Evolutionary conservation across 2,113 vertebrate species (phyloP), one percentile per base, ranked within the genome.

Genomic region (Hydropotes inermis): DNA sequence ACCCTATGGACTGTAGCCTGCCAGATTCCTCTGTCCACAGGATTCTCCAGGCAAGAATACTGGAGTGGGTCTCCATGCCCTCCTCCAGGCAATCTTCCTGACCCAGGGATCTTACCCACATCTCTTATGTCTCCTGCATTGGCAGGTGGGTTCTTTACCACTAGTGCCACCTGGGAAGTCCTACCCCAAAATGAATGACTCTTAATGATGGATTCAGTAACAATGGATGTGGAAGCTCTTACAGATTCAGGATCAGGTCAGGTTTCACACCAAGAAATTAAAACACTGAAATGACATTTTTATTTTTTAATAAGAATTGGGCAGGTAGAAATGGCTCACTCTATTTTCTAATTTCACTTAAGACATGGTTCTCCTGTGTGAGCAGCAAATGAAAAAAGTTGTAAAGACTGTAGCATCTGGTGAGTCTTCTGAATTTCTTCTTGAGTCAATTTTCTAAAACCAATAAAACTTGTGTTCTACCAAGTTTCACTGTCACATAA

Each of bases 201-300:
- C 57, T 27, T 88, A 76, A 61, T 94, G 86, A 97, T 6, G n/a
- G 8, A 30, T n/a, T 97, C 0, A 16, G 60, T 92, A 86, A 6
- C 47, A 47, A 52, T 91, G 74, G 67, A 9, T 86, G 36, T 88
- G 70, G 89, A 85, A 84, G 52, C 23, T 94, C 13, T 92, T 90
- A 16, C 3, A 70, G 23, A 67, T 81, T 27, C 47, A 95, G 81
- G 93, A 9, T 3, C 30, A 85, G n/a, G 85, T 33, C 36, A 67
- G 43, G 11, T 89, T 91, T 91, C 50, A 45, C 15, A 97, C 23
- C 43, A 90, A 78, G 74, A 97, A 95, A 97, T 87, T 90, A 93
- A 94, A 8, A 39, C 47, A 93, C 43, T 96, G 92, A 90, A 83
- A 76, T 52, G 58, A 60, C 27, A 6, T 85, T 89, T 89, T 96